Conservation (phyloP, 2,113 vertebrate genomes). For the Notechis scutatus region DNA sequence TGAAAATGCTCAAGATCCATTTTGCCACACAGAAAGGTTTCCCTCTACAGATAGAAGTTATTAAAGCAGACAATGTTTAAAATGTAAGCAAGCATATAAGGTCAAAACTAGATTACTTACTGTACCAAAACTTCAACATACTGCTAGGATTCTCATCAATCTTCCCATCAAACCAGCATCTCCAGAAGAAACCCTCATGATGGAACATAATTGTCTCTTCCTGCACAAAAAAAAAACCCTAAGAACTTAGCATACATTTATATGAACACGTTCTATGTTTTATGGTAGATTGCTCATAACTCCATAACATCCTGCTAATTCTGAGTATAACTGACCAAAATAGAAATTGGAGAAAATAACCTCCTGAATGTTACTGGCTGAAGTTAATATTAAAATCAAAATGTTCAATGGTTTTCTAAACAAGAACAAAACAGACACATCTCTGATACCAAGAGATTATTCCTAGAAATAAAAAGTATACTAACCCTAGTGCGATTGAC, state of each 20-base stretch:
- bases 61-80: background rate
- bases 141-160: conserved; percentile 64
- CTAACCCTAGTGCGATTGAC: conserved; percentile 59
- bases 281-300: background rate
- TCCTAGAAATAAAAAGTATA: conserved; percentile 55
- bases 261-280: background rate
- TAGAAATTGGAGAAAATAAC: background rate
- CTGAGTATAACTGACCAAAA: background rate
- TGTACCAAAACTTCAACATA: conserved; percentile 88
- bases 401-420: background rate
- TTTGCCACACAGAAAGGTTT: background rate
- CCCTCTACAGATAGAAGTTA: background rate
- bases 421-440: conserved; percentile 16
- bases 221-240: conserved; percentile 46
- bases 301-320: background rate
- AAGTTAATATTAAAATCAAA: conserved; percentile 11
- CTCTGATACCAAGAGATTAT: conserved; percentile 1
- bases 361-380: background rate
- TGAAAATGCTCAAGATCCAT: background rate
- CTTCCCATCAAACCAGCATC: conserved; percentile 79
- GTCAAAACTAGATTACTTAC: conserved; percentile 73
- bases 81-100: background rate
- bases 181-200: conserved; percentile 97
- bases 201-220: conserved; percentile 72
- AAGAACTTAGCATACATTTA: background rate